Evolutionary conservation across 2,113 vertebrate species (phyloP).

Genomic region (Serilophus lunatus): DNA sequence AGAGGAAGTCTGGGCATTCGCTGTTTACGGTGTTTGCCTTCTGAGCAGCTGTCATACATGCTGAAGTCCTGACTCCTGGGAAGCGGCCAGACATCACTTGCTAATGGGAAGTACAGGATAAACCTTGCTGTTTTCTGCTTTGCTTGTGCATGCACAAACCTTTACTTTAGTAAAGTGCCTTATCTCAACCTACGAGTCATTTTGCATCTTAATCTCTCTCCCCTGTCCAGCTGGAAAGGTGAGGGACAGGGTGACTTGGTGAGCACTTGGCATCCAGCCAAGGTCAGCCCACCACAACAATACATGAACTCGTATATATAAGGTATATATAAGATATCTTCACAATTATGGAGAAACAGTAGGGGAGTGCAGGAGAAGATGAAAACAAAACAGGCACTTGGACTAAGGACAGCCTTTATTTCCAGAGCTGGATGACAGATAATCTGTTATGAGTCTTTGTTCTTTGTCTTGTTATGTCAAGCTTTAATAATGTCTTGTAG

Average conservation of each 20-base stretch:
- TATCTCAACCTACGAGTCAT: not conserved
- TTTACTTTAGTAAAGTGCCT: not conserved
- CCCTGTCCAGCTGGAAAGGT: not conserved
- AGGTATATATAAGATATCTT: not conserved
- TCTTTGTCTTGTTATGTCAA: not conserved
- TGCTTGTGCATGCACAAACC: not conserved
- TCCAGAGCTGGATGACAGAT: not conserved
- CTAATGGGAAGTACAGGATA: not conserved
- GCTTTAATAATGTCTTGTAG: not conserved
- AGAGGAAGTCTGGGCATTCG: not conserved
- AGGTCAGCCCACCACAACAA: not conserved
- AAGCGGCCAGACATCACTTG: not conserved
- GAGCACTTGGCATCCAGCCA: not conserved
- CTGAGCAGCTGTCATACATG: not conserved
- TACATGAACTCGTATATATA: not conserved
- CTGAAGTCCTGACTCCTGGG: not conserved
- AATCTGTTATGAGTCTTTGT: rapidly evolving
- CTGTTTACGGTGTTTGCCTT: not conserved
- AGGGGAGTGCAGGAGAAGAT: not conserved
- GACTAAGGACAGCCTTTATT: not conserved
- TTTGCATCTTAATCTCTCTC: not conserved
- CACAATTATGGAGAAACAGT: not conserved
- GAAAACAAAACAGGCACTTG: rapidly evolving
- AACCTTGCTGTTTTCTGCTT: not conserved
- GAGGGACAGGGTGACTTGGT: not conserved